Base-by-base conservation (phyloP, 1,140 invertebrate genomes). In the Diorhabda elongata region DNA sequence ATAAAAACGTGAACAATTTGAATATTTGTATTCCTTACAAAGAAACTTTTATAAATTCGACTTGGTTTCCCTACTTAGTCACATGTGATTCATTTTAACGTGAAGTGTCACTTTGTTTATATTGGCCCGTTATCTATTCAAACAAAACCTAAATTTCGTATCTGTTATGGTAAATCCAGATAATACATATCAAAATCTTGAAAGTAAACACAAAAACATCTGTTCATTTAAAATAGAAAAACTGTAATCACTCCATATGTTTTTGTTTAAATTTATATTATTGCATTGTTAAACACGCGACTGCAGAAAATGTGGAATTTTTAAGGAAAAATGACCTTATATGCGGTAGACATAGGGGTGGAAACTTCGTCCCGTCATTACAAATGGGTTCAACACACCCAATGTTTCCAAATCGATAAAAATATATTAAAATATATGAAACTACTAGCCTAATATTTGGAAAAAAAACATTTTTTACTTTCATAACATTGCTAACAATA, bases 311-410 rank as follows among this genome's bases (percentile, higher is more conserved):
- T 61, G 44, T 66, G 63, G 47, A 9, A 56, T 67, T 59, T 56
- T 42, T 61, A 47, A 64, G 60, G 56, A 69, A 71, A 71, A 44
- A 69, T 67, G 60, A 52, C 59, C 58, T 66, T 73, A 68, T 11
- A 62, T 47, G 58, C 66, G 44, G 62, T 58, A n/a, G 58, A 62
- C 61, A 67, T 70, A 66, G 60, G 69, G 64, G 61, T 65, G 64
- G 57, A 56, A 73, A 69, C 66, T 67, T 69, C 65, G 63, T 72
- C 66, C 68, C 67, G 62, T 70, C 71, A 73, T 73, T 57, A 68
- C 67, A 70, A 68, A 70, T 70, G 66, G 69, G 72, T 75, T 73
- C 72, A 75, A 75, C 74, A 75, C 74, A 75, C 74, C 74, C 74
- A 73, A 69, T 66, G 67, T 60, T 71, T 67, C 65, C 44, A 64